phyloP scores from a whole-genome alignment of 1,140 invertebrate species.

The Oedothorax gibbosus region DNA sequence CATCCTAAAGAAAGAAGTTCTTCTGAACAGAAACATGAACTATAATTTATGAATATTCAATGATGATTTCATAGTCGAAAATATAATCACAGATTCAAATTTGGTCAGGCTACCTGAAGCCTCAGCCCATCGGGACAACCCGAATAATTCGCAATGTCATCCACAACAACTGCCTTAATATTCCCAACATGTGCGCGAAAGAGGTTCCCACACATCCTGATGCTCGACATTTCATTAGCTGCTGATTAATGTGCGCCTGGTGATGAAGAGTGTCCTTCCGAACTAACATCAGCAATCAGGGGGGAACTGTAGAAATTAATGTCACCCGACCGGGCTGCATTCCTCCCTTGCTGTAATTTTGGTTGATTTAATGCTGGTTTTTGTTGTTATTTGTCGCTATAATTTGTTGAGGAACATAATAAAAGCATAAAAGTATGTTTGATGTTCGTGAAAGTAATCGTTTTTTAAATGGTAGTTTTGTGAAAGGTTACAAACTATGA shows the following conservation, averaged over 20 bases:
- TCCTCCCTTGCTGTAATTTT: not conserved
- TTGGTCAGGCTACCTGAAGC: not conserved
- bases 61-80: not conserved
- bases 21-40: no score
- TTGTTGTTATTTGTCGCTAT: not conserved
- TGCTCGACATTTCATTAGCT: conserved; percentile 23
- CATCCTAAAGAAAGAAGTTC: no score
- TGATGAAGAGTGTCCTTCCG: conserved; percentile 12
- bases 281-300: not conserved
- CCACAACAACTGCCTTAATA: not conserved
- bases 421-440: no score
- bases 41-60: no score
- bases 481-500: no score
- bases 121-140: not conserved
- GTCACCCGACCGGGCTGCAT: not conserved
- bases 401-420: not conserved
- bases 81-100: not conserved
- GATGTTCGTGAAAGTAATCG: no score
- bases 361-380: not conserved
- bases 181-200: not conserved
- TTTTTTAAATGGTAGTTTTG: no score
- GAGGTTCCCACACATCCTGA: not conserved
- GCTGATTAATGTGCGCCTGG: conserved; percentile 29
- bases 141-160: not conserved
- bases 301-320: not conserved